These are phyloP conservation scores for Rhegmatorhina hoffmannsi DNA, from an alignment of 2,113 vertebrate genomes.

Conservation along the genomic window DNA sequence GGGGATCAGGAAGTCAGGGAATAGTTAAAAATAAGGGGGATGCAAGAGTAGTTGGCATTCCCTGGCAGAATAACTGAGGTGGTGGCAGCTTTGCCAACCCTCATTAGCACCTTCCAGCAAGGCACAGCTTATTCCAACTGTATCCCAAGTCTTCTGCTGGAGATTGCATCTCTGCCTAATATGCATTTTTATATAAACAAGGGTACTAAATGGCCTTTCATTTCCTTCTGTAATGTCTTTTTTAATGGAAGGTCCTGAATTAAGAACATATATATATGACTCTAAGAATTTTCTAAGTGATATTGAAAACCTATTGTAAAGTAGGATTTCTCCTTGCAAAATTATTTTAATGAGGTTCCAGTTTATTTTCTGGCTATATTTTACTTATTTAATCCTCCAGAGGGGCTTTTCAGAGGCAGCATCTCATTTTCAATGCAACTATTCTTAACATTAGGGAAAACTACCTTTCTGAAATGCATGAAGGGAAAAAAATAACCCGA, in stretches of 20 bases:
- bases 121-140: background rate
- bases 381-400: slow-evolving; percentile 65
- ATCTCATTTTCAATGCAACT: slow-evolving; percentile 65
- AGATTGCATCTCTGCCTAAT: slow-evolving; percentile 48
- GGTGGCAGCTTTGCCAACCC: background rate
- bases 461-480: slow-evolving; percentile 61
- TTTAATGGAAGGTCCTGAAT: slow-evolving; percentile 67
- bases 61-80: background rate
- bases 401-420: slow-evolving; percentile 57
- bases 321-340: slow-evolving; percentile 47
- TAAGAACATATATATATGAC: slow-evolving; percentile 49
- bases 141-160: background rate
- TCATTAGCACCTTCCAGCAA: slow-evolving; percentile 21
- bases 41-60: background rate
- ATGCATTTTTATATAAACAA: slow-evolving; percentile 63
- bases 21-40: accelerated
- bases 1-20: accelerated
- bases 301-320: slow-evolving; percentile 51
- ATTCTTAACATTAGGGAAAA: slow-evolving; percentile 62
- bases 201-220: slow-evolving; percentile 57
- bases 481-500: background rate
- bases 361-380: slow-evolving; percentile 64
- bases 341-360: slow-evolving; percentile 67
- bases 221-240: slow-evolving; percentile 46
- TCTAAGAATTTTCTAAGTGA: slow-evolving; percentile 54